Base-by-base conservation (phyloP, 2,113 vertebrate genomes). In the Glaucidium brasilianum region DNA sequence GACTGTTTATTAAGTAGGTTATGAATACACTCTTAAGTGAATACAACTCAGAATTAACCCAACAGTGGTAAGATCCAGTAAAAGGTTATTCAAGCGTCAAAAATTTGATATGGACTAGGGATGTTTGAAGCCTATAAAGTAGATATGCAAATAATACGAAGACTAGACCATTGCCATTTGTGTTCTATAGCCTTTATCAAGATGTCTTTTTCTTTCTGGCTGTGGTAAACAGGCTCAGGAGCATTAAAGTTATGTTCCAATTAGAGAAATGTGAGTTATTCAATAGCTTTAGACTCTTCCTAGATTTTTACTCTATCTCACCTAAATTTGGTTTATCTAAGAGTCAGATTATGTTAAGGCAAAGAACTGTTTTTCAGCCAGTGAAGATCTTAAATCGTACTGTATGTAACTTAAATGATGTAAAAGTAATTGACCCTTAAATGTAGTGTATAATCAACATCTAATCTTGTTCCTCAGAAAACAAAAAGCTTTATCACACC, bases 401-500 rank as follows among this genome's bases (percentile, higher is more conserved):
- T 26, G 3, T 52, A 22, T 22, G 11, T 50, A 68, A 39, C 19
- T 67, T 32, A 43, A 72, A 78, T 7, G 3, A 68, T 72, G 68
- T 73, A 21, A 62, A 88, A 83, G 6, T 53, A 91, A 76, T 64
- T 92, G 53, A 74, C 22, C 30, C 55, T 83, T 62, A 62, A 80
- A 86, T 0, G 0, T 41, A 30, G 7, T 5, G 1, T 37, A 49
- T 45, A 91, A 81, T 85, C 19, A 85, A 5, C 29, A 49, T 73
- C 15, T 68, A 85, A 91, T 81, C 11, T 88, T 35, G 12, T 76
- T 95, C 17, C 30, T 82, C 50, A 82, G 32, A 86, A 79, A 62
- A 55, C 5, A 66, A 53, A 58, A 50, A 5, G 3, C 1, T 87
- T 59, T 73, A 50, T 29, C 15, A n/a, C 15, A 60, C 4, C 5